These are phyloP conservation scores for Apogon talboti DNA, from an alignment of 2,797 vertebrate species.

Conservation along the genomic window DNA sequence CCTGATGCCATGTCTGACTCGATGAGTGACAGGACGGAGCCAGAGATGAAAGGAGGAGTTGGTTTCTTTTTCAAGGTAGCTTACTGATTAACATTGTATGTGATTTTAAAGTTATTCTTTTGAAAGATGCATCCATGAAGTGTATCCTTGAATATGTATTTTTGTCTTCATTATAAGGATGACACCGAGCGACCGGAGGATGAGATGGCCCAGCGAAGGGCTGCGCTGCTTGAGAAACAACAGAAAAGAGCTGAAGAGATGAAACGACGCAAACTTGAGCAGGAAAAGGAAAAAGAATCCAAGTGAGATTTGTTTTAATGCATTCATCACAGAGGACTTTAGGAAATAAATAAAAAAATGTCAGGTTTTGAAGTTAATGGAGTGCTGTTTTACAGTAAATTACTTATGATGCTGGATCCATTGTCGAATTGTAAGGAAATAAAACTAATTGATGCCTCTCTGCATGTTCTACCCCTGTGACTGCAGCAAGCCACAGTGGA, in stretches of 20 bases:
- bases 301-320: slow-evolving; percentile 72
- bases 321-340: background rate
- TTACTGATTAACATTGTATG: background rate
- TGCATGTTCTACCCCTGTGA: slow-evolving; percentile 1
- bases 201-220: slow-evolving; percentile 91
- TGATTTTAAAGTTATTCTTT: background rate
- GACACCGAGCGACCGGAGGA: slow-evolving; percentile 87
- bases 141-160: background rate
- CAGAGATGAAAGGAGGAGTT: slow-evolving; percentile 80
- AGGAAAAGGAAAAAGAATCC: slow-evolving; percentile 87
- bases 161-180: slow-evolving; percentile 65
- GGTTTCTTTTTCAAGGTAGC: slow-evolving; percentile 94
- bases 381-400: background rate
- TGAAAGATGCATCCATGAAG: background rate
- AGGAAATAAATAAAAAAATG: background rate
- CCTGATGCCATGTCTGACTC: slow-evolving; percentile 82
- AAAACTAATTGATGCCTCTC: background rate
- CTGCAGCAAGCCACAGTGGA: slow-evolving; percentile 82
- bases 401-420: background rate
- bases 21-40: slow-evolving; percentile 84
- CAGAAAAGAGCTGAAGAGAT: slow-evolving; percentile 91
- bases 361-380: background rate
- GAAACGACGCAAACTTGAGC: slow-evolving; percentile 87
- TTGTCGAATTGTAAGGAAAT: background rate
- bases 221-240: slow-evolving; percentile 90